Evolutionary conservation across 2,797 vertebrate species (phyloP), one percentile per base, ranked within the genome.

Genomic region (Galaxias olidus): DNA sequence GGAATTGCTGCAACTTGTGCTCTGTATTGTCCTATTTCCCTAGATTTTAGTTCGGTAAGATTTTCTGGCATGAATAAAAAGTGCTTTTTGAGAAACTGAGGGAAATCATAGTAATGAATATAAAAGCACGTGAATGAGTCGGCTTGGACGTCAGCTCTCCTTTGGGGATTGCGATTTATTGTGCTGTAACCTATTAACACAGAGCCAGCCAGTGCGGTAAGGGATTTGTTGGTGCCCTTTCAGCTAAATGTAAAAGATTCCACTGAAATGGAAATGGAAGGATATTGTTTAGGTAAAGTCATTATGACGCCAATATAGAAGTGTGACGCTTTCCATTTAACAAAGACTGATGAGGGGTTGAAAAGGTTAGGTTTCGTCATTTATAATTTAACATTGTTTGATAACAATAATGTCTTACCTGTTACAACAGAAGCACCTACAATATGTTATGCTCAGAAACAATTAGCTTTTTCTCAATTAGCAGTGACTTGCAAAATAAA

Each of bases 81-180:
- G 59, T 14, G 65, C 65, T 65, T 10, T 61, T 65, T 48, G 56
- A 68, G 67, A 68, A 70, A 65, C 74, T 69, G 58, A 12, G 63
- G 63, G 81, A 79, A 83, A 75, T 74, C 75, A 74, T 66, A 19
- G 76, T 63, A 59, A 74, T 81, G 76, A 85, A 82, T 87, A 86
- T 85, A 78, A 15, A 14, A 45, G 55, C 18, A 68, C 72, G 6
- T 78, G 78, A 84, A 83, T 59, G 77, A 78, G 80, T 64, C 64
- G 64, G 60, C 66, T 76, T 86, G 87, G 85, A 88, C 86, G 84
- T 88, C 86, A 88, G 71, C 40, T 72, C 65, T 68, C 81, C 85
- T 74, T 71, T 1, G 51, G 86, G 84, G 85, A 83, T 65, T 57
- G 52, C 12, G 46, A 72, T 86, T 82, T 81, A 83, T 83, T 80